Conservation (phyloP, 2,888 invertebrate species). For the Prosapia bicincta region DNA sequence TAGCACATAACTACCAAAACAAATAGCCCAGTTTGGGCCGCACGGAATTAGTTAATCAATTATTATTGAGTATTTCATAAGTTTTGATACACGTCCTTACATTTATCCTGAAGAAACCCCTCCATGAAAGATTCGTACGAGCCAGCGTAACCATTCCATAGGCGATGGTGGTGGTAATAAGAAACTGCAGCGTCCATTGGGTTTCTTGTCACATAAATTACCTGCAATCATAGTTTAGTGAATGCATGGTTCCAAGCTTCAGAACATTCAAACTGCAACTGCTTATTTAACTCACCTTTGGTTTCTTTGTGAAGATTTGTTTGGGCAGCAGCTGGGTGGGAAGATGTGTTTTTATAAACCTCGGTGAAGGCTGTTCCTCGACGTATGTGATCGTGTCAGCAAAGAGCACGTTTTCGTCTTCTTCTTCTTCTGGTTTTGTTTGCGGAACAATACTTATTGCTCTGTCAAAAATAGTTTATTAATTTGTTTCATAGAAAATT, state of each 20-base stretch:
- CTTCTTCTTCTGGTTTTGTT: constrained; percentile 30
- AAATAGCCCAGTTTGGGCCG: too few relatives aligned
- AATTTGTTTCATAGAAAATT: too few relatives aligned
- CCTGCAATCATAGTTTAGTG: constrained; percentile 40
- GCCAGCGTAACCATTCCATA: constrained; percentile 43
- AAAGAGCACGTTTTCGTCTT: constrained; percentile 36
- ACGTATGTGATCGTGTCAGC: constrained; percentile 38
- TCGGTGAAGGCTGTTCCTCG: constrained; percentile 34
- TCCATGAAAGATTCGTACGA: constrained; percentile 42
- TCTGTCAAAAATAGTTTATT: constrained; percentile 27
- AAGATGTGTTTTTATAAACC: constrained; percentile 39
- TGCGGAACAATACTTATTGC: constrained; percentile 36
- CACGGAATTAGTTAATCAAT: too few relatives aligned
- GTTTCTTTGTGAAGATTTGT: constrained; percentile 38
- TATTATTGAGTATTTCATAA: too few relatives aligned
- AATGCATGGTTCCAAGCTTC: too few relatives aligned
- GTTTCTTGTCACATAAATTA: constrained; percentile 51
- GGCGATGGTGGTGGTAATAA: constrained; percentile 47
- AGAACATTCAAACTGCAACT: too few relatives aligned
- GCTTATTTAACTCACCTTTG: constrained; percentile 37
- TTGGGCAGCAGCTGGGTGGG: constrained; percentile 37
- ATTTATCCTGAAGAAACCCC: constrained; percentile 40
- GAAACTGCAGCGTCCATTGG: constrained; percentile 51
- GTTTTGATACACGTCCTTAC: too few relatives aligned
- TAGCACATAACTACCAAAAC: too few relatives aligned